Percentiles rank a stretch among this genome's conserved stretches.
These are phyloP conservation scores for Alca torda DNA, from an alignment of 2,797 vertebrate genomes.

Conservation along the genomic window DNA sequence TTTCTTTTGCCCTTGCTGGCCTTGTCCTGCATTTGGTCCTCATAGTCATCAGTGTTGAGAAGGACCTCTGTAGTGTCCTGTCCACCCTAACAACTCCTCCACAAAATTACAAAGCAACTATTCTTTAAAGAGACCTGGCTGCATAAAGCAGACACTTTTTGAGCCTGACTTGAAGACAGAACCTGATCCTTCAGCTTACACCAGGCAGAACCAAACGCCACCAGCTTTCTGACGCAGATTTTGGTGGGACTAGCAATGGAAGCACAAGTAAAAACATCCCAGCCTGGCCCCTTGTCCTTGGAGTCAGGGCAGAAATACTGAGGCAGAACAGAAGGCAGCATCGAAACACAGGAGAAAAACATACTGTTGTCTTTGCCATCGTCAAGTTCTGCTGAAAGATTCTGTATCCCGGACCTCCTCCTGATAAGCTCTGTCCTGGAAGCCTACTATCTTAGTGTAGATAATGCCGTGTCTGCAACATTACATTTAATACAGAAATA, in stretches of 20 bases:
- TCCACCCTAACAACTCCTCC: background rate
- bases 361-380: background rate
- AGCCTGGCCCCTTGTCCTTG: background rate
- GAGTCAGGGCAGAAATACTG: background rate
- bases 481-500: constrained; percentile 50
- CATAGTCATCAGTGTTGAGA: background rate
- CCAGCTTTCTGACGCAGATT: background rate
- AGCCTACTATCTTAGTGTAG: constrained; percentile 25
- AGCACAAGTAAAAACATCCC: background rate
- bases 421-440: constrained; percentile 37
- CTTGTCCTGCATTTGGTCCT: background rate
- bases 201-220: background rate
- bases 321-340: background rate
- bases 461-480: constrained; percentile 7
- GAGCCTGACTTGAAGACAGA: background rate
- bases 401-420: background rate
- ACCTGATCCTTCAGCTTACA: background rate
- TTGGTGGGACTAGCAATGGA: background rate
- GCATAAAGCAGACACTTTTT: background rate
- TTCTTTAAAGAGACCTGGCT: background rate
- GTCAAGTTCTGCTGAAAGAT: background rate
- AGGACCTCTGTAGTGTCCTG: background rate
- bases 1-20: background rate
- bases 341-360: background rate
- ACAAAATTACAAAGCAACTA: constrained; percentile 1